These are phyloP conservation scores for Bucco capensis DNA, from an alignment of 2,113 vertebrate genomes.

Conservation along the genomic window DNA sequence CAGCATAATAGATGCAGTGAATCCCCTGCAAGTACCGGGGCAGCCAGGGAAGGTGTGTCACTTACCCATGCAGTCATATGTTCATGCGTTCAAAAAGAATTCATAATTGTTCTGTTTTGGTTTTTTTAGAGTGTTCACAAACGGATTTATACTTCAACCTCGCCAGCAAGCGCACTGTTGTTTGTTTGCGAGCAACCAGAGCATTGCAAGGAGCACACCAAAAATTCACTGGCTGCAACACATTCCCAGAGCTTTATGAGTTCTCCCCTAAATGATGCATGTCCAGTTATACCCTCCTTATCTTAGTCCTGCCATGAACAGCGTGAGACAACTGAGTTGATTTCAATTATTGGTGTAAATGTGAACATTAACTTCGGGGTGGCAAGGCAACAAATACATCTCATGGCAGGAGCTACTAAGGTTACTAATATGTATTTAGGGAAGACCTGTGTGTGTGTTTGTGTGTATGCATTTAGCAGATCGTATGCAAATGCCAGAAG, in stretches of 20 bases:
- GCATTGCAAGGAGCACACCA: not conserved
- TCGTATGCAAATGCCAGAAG: not conserved
- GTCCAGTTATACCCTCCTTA: not conserved
- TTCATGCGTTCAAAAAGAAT: not conserved
- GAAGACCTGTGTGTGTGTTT: not conserved
- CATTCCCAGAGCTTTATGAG: not conserved
- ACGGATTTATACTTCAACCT: not conserved
- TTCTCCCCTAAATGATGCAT: not conserved
- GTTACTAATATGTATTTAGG: not conserved
- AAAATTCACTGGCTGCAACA: not conserved
- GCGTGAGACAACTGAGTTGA: fast-evolving
- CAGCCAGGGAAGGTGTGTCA: not conserved
- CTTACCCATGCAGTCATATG: not conserved
- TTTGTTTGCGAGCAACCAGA: not conserved
- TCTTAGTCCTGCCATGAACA: not conserved
- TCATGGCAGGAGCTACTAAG: not conserved
- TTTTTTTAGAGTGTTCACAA: not conserved
- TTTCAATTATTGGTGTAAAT: not conserved
- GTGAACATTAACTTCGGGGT: not conserved
- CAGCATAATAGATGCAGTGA: fast-evolving
- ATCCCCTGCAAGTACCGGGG: no score
- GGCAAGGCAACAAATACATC: not conserved
- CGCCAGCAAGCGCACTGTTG: not conserved
- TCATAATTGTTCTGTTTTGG: not conserved
- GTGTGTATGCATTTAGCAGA: not conserved